Base-by-base conservation (phyloP, 1,140 invertebrate species). In the Dryas iulia region DNA sequence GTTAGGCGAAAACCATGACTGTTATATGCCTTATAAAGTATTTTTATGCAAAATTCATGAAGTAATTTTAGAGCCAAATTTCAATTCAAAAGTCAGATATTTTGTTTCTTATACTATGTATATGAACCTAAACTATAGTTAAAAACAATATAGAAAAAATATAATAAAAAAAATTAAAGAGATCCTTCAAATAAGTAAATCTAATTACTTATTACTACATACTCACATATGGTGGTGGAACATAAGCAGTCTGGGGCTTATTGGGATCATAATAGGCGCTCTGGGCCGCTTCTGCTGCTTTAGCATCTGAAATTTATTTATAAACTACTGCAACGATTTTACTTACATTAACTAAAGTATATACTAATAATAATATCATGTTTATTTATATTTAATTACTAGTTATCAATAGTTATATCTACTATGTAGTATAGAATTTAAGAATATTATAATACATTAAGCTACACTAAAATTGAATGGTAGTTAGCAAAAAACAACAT, bases 191-290 rank as follows among this genome's bases (percentile, higher is more conserved):
- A 18, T 39, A 18, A 6, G n/a, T 14, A 39, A 21, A 47, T 47
- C 39, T 47, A 47, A 47, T 47, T 21, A 47, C 39, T 47, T 47
- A 47, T 10, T 12, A 6, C 11, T 59, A 59, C 7, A 52, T 77
- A 94, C 95, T 94, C 93, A 97, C 96, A 90, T 97, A 96, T 79
- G 97, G 96, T 71, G 96, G 96, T 76, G 97, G 97, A 72, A 97
- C 95, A 79, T 97, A 98, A 60, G 96, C 96, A 81, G 95, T 96
- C 78, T 97, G 95, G 6, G 96, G 96, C 82, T 93, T 94, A 81
- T 95, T 96, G 7, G 96, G 96, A 93, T 98, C 96, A 81, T 97
- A 97, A 91, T 97, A 98, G 62, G 96, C 97, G 89, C 95, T 96
- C 84, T 95, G 95, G 53, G 96, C 96, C 76, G 97, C 97, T 92